Evolutionary conservation across 1,140 invertebrate species (phyloP), one percentile per base, ranked within the genome.

Genomic region (Argopecten irradians): DNA sequence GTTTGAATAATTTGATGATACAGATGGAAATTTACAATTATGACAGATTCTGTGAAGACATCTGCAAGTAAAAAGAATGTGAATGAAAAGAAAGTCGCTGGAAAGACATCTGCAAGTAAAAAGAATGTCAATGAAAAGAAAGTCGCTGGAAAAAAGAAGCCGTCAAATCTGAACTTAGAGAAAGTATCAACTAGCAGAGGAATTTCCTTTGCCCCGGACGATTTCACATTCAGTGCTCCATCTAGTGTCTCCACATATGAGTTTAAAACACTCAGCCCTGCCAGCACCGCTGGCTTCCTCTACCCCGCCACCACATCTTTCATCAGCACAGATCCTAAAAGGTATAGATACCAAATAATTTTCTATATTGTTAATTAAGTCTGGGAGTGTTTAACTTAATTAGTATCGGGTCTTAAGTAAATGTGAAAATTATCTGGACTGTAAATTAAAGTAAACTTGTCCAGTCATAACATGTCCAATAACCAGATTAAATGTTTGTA

Each of bases 171-270:
- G 7, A 46, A 90, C 34, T 83, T 91, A 19, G 46, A 71, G 7
- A 92, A 91, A 86, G 91, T 92, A 34, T 86, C 91, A 34, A 92
- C 90, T 0, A 36, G 71, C 1, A 87, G 90, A 71, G 91, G 90
- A 41, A 46, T 90, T 33, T 93, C 92, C 0, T 93, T 93, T 90
- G 92, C 91, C 34, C 92, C 92, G 9, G 90, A 85, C 8, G 90
- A 92, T 46, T 93, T 92, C 83, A 85, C 90, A 0, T 93, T 93
- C 86, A 90, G 86, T 83, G 92, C 91, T 35, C 92, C 92, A 39
- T 41, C 39, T 19, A 92, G 90, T 46, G 14, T 93, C 16, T 82
- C 84, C 19, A 91, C 92, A 0, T 92, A 90, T 88, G 85, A 86
- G 11, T 92, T 92, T 82, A 90, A 88, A 16, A 91, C 92, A 22